A percentile compares a stretch with the other conserved stretches of the same genome.
phyloP scores from a whole-genome alignment of 2,113 vertebrate genomes.

The Tachuris rubrigastra region DNA sequence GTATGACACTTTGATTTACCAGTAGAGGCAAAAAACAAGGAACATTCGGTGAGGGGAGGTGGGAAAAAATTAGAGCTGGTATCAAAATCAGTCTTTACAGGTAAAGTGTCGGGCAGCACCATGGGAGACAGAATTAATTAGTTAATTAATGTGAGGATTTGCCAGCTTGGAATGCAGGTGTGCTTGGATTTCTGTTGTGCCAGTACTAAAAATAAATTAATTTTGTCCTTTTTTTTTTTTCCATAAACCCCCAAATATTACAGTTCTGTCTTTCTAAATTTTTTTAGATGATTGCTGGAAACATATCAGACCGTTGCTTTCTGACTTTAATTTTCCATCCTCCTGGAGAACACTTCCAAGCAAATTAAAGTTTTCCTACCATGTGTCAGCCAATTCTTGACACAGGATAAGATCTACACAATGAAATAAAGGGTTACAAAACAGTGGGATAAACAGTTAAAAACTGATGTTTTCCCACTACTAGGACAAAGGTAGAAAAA shows the following conservation, averaged over 20 bases:
- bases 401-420: background rate
- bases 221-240: background rate
- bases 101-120: background rate
- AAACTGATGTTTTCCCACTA: background rate
- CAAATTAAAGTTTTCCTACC: background rate
- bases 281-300: background rate
- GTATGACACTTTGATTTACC: slow-evolving; percentile 68
- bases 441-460: background rate
- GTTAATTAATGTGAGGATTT: background rate
- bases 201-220: background rate
- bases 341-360: too few species aligned
- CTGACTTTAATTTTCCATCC: background rate
- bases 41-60: background rate
- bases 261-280: background rate
- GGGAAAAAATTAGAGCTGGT: background rate
- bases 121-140: background rate
- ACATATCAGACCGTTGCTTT: background rate
- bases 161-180: background rate
- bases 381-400: background rate
- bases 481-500: background rate
- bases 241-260: background rate
- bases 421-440: too few species aligned
- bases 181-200: background rate
- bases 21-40: background rate
- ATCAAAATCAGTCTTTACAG: background rate